Percentiles rank a stretch among this genome's conserved stretches.
These are phyloP conservation scores for Pristis pectinata DNA, from an alignment of 2,797 vertebrate species.

Conservation along the genomic window DNA sequence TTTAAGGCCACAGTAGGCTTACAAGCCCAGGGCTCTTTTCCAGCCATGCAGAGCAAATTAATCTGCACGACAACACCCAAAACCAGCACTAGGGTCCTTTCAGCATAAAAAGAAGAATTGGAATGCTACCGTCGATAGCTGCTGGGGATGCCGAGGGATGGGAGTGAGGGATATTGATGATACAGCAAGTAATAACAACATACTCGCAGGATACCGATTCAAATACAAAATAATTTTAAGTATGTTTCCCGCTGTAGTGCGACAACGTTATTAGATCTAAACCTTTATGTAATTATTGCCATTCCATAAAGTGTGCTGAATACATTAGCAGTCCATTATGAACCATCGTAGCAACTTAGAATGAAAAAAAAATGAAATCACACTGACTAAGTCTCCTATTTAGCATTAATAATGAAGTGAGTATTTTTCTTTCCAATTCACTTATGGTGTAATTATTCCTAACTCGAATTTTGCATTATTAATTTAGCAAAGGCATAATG, in stretches of 20 bases:
- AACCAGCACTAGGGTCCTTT: background rate
- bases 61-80: background rate
- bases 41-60: background rate
- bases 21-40: no score
- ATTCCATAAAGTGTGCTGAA: background rate
- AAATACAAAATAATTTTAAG: background rate
- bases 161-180: background rate
- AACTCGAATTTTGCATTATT: background rate
- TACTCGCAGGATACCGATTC: background rate
- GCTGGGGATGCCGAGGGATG: background rate
- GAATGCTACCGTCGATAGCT: no score
- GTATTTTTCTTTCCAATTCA: background rate
- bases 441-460: background rate
- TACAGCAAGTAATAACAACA: background rate
- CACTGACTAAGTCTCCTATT: background rate
- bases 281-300: background rate
- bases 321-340: background rate
- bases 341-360: background rate
- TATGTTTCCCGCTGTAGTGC: background rate
- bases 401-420: background rate
- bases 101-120: no score
- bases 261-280: background rate
- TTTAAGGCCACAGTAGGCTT: no score
- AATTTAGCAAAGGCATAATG: background rate
- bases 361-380: background rate